Base-by-base conservation (phyloP, 2,888 invertebrate species). In the Perizoma flavofasciatum region DNA sequence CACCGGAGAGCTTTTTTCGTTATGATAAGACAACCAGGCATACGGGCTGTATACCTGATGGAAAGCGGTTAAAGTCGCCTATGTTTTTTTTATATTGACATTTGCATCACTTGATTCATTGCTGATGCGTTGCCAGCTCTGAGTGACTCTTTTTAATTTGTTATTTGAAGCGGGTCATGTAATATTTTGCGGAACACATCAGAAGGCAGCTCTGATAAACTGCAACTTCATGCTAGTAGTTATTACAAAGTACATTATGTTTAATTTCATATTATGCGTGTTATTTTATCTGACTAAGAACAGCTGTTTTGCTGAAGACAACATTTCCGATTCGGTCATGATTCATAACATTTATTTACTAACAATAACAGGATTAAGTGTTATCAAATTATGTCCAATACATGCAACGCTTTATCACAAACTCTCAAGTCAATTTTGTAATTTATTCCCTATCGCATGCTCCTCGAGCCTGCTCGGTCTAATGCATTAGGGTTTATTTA, bases 401-500 rank as follows among this genome's bases (percentile, higher is more conserved):
- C 48, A 57, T 45, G 59, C 41, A 57, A 59, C 53, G 39, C 10
- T 48, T 50, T 61, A 59, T 60, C 62, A 46, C 10, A 52, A 48
- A 51, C 35, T 47, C 41, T 43, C 41, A 8, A 9, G 22, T 55
- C 55, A 49, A 57, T 57, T 54, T 58, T 22, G 44, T 61, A 49
- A 61, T 57, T 57, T 54, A 56, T 53, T 53, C 44, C 45, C 43
- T 5, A 46, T 40, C 10, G 49, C 45, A 49, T 61, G 53, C 52
- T 50, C 46, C 53, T 43, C 58, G 10, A 39, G 51, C 55, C n/a
- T n/a, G n/a, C n/a, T n/a, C 41, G 51, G 5, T 35, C 5, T 35
- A 35, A 37, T 1, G 35, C 56, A 39, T 61, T 49, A 54, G 57
- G 66, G 54, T 55, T 59, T 63, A 73, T 72, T 72, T 68, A 72